Base-by-base conservation (phyloP, 1,140 invertebrate species). In the Frieseomelitta varia region DNA sequence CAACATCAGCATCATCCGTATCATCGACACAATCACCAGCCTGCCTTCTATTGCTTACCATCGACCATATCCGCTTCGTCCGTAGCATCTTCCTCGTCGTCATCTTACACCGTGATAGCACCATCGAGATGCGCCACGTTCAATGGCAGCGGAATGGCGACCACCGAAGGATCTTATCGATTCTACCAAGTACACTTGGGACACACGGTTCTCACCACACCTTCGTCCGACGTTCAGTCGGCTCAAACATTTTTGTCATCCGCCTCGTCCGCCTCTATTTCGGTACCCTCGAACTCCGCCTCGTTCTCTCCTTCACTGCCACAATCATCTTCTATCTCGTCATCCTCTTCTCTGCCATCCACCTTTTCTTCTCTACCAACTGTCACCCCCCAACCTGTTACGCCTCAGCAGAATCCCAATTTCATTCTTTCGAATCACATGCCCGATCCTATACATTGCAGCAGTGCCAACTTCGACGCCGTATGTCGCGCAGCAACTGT, bases 101-200 rank as follows among this genome's bases (percentile, higher is more conserved):
- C 89, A 21, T 84, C 83, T 0, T 93, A 92, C 30, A 89, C 92
- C 6, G 92, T 93, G 1, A 90, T 92, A 51, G 88, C 91, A 4
- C 91, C 92, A 8, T 82, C 91, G 0, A 92, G 90, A 73, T 89
- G 89, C 10, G 69, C 58, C 1, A 12, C 67, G 0, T 67, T 69
- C 4, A 24, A 39, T 0, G 72, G 55, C 27, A 69, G 3, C 19
- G 84, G n/a, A 12, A 3, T 27, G 0, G 21, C 72, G 0, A 69
- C 65, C 27, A 51, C 56, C 6, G 79, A 81, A 14, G 73, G 55
- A 10, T 76, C 81, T 27, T 86, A 86, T 51, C 69, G 81, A 19
- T 82, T 78, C 10, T 81, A 88, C 74, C 85, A 92, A 81, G 75
- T 91, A 3, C 92, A 92, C 39, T 19, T 92, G 2, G 88, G 88